Percentiles rank a stretch among this genome's conserved stretches.
Conservation (phyloP, 2,888 invertebrate species). For the Acanthoscelides obtectus region DNA sequence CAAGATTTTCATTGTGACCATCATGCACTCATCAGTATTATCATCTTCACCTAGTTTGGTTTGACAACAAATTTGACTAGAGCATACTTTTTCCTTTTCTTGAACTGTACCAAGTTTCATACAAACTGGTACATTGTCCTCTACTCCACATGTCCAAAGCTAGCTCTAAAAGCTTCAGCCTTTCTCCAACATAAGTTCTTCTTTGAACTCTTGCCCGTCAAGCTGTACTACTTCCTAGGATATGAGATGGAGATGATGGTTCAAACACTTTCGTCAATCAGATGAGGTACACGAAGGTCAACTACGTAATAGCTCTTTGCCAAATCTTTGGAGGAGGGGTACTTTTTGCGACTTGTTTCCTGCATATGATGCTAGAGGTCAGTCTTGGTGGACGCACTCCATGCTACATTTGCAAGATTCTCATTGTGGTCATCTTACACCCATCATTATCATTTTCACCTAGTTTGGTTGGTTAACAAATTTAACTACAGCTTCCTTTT, state of each 20-base stretch:
- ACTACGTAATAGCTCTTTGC: constrained; percentile 41
- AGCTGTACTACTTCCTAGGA: constrained; percentile 43
- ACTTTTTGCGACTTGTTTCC: constrained; percentile 54
- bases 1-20: background rate
- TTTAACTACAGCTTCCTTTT: no score
- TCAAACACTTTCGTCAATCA: constrained; percentile 36
- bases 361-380: constrained; percentile 54
- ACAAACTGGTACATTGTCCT: no score
- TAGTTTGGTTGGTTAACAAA: no score
- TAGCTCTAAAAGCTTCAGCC: no score
- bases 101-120: no score
- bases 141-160: no score
- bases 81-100: no score
- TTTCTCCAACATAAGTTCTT: no score
- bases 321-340: constrained; percentile 54
- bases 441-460: no score
- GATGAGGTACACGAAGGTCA: constrained; percentile 38
- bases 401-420: background rate
- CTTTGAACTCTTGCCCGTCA: constrained; percentile 51
- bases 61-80: no score
- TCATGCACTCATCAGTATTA: background rate
- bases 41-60: no score
- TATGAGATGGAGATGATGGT: constrained; percentile 38
- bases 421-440: background rate
- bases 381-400: no score